Conservation (phyloP, 2,888 invertebrate species). For the Cantharis nigra region DNA sequence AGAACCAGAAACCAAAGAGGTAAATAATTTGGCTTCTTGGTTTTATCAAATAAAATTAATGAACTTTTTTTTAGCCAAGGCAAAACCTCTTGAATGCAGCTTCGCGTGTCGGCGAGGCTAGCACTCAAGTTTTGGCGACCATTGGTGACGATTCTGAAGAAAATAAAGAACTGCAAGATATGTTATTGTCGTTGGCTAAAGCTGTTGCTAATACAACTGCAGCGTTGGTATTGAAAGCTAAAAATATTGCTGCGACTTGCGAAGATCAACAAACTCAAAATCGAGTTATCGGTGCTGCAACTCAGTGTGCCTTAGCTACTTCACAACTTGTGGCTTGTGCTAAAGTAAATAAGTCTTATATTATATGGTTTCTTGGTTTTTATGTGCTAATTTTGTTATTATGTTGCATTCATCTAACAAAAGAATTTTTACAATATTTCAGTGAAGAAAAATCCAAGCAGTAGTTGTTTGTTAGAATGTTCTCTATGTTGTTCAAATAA, state of each 20-base stretch:
- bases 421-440: neutral
- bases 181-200: constrained; percentile 91
- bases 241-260: constrained; percentile 92
- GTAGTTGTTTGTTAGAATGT: neutral
- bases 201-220: constrained; percentile 98
- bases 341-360: constrained; percentile 62
- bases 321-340: constrained; percentile 97
- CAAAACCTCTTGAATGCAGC: constrained; percentile 94
- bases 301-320: constrained; percentile 95
- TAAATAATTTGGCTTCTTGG: constrained; percentile 19
- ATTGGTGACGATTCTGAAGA: constrained; percentile 91
- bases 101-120: constrained; percentile 94
- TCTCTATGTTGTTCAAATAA: constrained; percentile 2
- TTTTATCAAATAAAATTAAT: constrained; percentile 21
- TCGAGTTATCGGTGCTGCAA: constrained; percentile 92
- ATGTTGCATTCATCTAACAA: constrained; percentile 7
- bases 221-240: constrained; percentile 92
- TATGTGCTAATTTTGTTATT: constrained; percentile 13
- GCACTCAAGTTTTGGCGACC: constrained; percentile 88
- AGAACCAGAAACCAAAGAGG: constrained; percentile 89
- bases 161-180: constrained; percentile 83
- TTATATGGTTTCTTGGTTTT: constrained; percentile 9
- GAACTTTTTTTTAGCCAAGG: constrained; percentile 66
- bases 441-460: neutral
- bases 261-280: constrained; percentile 82